These are phyloP conservation scores for Nesoenas mayeri DNA, from an alignment of 2,113 vertebrate genomes.

Conservation along the genomic window DNA sequence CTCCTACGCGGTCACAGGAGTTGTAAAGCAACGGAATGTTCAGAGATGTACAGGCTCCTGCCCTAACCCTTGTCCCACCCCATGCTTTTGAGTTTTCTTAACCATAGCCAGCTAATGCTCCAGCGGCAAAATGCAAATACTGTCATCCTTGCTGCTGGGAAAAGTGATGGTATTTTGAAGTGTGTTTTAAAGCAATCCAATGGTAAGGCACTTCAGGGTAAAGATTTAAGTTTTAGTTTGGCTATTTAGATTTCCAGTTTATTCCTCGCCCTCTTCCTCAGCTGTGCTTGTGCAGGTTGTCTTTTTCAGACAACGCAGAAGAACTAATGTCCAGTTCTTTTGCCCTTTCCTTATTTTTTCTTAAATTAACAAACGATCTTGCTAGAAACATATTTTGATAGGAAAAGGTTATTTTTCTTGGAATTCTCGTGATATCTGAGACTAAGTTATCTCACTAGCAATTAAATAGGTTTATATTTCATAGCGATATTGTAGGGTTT, in stretches of 20 bases:
- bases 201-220: not conserved
- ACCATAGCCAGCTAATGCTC: not conserved
- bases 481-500: not conserved
- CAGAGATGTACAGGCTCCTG: not conserved
- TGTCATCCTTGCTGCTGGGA: not conserved
- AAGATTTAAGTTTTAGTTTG: not conserved
- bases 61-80: not conserved
- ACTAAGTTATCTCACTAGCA: not conserved
- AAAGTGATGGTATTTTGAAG: not conserved
- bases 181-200: not conserved
- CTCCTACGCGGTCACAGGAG: not conserved
- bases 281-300: not conserved
- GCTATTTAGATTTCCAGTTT: not conserved
- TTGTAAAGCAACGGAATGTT: not conserved
- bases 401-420: not conserved
- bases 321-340: not conserved
- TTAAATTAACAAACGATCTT: not conserved
- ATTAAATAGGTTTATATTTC: not conserved
- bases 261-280: not conserved
- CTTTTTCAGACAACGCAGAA: not conserved
- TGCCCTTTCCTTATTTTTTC: not conserved
- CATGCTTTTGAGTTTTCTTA: not conserved
- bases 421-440: not conserved
- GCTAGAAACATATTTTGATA: not conserved
- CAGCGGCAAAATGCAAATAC: not conserved